Conservation (phyloP, 2,888 invertebrate genomes). For the Eupeodes latifasciatus region DNA sequence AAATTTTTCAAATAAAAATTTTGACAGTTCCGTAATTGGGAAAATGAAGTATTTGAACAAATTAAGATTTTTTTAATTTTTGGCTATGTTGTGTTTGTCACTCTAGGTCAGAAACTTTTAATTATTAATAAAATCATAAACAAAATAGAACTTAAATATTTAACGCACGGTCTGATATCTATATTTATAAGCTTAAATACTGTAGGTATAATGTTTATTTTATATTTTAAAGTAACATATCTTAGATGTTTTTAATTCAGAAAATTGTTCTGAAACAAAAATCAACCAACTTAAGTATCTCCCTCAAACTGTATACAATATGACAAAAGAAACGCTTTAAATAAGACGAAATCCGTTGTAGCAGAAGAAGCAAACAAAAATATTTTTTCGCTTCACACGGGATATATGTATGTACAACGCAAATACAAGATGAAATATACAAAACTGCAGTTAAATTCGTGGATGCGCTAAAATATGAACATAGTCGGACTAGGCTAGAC, state of each 20-base stretch:
- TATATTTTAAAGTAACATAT: no score
- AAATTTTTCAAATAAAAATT: no score
- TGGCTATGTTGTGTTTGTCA: no score
- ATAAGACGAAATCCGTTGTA: constrained; percentile 11
- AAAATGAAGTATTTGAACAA: no score
- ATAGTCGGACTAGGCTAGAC: not conserved
- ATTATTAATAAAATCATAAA: no score
- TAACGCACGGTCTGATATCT: no score
- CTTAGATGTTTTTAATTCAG: not conserved
- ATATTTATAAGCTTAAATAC: no score
- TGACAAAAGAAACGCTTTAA: not conserved
- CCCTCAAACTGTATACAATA: constrained; percentile 5
- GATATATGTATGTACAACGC: not conserved
- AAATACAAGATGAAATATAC: not conserved
- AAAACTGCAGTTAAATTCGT: not conserved
- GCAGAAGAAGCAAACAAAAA: constrained; percentile 1
- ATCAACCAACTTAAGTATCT: not conserved
- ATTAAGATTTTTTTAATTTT: no score
- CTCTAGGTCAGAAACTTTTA: no score
- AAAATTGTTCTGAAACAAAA: constrained; percentile 8
- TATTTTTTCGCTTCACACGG: not conserved
- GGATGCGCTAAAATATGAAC: constrained; percentile 8
- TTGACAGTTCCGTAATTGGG: no score
- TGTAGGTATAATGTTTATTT: no score
- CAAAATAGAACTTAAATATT: no score